Conservation (phyloP, 2,888 invertebrate species). For the Scelioninae gen. 2 region DNA sequence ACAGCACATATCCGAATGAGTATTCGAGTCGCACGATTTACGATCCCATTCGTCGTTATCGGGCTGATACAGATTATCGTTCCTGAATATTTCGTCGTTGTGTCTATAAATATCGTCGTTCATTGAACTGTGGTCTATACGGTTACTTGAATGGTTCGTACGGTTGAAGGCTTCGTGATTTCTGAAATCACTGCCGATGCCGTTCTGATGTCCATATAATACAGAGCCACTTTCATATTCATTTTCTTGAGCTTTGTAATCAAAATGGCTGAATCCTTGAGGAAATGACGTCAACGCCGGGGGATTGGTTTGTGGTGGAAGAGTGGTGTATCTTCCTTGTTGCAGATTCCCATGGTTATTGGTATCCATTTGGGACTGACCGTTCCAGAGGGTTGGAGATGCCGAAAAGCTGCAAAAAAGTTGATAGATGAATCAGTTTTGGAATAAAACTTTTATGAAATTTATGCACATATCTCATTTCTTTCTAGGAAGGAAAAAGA, state of each 20-base stretch:
- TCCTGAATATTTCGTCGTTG: constrained; percentile 71
- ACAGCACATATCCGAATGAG: constrained; percentile 73
- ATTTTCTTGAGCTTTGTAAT: constrained; percentile 72
- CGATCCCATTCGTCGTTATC: constrained; percentile 74
- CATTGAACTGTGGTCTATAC: constrained; percentile 66
- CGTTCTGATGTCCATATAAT: constrained; percentile 73
- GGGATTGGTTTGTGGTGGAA: constrained; percentile 73
- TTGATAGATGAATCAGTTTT: too few species aligned
- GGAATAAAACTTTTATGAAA: too few species aligned
- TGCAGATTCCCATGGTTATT: constrained; percentile 63
- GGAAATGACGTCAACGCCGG: constrained; percentile 72
- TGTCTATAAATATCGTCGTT: constrained; percentile 72
- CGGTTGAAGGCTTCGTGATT: constrained; percentile 66
- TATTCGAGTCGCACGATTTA: constrained; percentile 74
- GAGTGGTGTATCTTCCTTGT: constrained; percentile 70
- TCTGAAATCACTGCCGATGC: constrained; percentile 68
- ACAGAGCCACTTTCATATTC: constrained; percentile 74
- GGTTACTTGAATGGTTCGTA: constrained; percentile 64
- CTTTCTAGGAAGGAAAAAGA: too few species aligned
- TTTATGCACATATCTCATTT: too few species aligned
- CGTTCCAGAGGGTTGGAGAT: constrained; percentile 72
- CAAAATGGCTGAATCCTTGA: constrained; percentile 72
- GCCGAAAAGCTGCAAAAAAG: constrained; percentile 59
- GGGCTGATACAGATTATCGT: constrained; percentile 70
- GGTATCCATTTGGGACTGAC: constrained; percentile 61